A percentile compares a stretch with the other conserved stretches of the same genome.
Conservation (phyloP, 2,113 vertebrate species). For the Callionymus lyra region DNA sequence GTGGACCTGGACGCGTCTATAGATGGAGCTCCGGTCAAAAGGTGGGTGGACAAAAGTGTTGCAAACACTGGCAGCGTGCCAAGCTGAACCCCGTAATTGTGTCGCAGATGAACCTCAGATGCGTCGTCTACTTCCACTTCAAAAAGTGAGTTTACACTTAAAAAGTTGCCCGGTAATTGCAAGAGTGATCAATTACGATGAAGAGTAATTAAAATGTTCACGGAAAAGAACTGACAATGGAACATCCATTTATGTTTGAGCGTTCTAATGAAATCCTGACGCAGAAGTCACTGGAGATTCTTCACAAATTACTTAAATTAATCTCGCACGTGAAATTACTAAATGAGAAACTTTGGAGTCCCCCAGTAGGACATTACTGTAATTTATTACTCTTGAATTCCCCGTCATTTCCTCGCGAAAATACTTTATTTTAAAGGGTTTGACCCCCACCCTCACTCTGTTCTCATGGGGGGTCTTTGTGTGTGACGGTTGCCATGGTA, state of each 20-base stretch:
- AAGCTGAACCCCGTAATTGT: constrained; percentile 51
- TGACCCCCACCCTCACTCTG: constrained; percentile 32
- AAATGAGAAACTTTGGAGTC: constrained; percentile 38
- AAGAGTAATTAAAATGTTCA: too few species aligned
- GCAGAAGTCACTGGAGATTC: constrained; percentile 51
- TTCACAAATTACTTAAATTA: constrained; percentile 63
- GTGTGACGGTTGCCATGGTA: constrained; percentile 64
- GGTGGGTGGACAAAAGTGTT: constrained; percentile 27
- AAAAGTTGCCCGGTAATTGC: too few species aligned
- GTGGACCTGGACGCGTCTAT: constrained; percentile 11
- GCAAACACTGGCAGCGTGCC: constrained; percentile 44
- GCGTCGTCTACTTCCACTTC: too few species aligned
- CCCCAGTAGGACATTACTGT: constrained; percentile 3
- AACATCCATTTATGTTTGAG: too few species aligned
- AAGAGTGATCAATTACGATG: too few species aligned
- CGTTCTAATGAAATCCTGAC: constrained; percentile 57
- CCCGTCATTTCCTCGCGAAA: too few species aligned
- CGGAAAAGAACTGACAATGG: too few species aligned
- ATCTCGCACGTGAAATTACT: constrained; percentile 52
- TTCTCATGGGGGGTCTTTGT: constrained; percentile 60
- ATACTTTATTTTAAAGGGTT: too few species aligned
- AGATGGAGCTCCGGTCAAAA: constrained; percentile 34
- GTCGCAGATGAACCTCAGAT: constrained; percentile 13
- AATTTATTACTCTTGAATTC: too few species aligned
- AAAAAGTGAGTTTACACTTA: too few species aligned